phyloP scores from a whole-genome alignment of 2,888 invertebrate species.

The Chromoteleia sp. region DNA sequence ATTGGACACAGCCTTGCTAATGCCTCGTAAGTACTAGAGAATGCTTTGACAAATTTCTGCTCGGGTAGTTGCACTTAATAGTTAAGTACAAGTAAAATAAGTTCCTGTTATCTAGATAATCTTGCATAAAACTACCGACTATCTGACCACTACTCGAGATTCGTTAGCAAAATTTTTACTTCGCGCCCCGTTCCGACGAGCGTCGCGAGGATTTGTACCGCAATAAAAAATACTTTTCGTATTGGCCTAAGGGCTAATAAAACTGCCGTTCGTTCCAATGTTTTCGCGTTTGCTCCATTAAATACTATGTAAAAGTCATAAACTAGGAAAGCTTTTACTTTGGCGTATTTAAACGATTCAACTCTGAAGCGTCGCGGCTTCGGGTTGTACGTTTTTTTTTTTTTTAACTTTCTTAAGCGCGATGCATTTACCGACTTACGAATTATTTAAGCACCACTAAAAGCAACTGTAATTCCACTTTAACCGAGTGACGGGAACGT shows the following conservation, averaged over 20 bases:
- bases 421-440: constrained; percentile 1
- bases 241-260: constrained; percentile 37
- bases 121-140: too few species aligned
- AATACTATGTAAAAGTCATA: constrained; percentile 30
- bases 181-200: too few species aligned
- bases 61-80: too few species aligned
- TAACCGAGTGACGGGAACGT: constrained; percentile 1
- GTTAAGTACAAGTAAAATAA: too few species aligned
- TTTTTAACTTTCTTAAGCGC: background rate
- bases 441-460: constrained; percentile 23
- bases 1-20: too few species aligned
- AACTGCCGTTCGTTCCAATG: constrained; percentile 9
- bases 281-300: constrained; percentile 21
- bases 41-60: too few species aligned
- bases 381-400: background rate
- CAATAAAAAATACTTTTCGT: constrained; percentile 36
- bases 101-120: too few species aligned
- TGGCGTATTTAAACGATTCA: constrained; percentile 16
- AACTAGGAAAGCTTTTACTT: constrained; percentile 35
- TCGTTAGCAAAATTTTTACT: too few species aligned
- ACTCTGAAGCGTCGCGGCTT: background rate
- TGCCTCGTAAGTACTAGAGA: too few species aligned
- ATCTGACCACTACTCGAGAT: too few species aligned
- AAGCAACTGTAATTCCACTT: constrained; percentile 17
- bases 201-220: constrained; percentile 13